Conservation (phyloP, 2,113 vertebrate species). For the Dascyllus trimaculatus region DNA sequence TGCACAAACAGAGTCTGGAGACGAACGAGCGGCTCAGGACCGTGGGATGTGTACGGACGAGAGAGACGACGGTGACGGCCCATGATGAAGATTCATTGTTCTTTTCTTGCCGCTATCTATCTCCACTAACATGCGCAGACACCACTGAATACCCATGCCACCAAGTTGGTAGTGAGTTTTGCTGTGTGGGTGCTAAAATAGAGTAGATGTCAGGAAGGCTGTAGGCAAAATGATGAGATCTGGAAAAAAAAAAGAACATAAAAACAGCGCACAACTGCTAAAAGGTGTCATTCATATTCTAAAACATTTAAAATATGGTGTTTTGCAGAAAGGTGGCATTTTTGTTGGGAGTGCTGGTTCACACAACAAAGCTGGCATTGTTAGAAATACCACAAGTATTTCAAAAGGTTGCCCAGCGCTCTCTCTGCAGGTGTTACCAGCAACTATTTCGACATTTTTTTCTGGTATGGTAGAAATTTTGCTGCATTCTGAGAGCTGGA, state of each 20-base stretch:
- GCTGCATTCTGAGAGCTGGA: too few relatives aligned
- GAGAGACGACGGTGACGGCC: slow-evolving; percentile 32
- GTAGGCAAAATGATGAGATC: slow-evolving; percentile 36
- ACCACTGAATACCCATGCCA: slow-evolving; percentile 43
- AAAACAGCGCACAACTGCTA: slow-evolving; percentile 29
- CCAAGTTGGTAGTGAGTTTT: slow-evolving; percentile 41
- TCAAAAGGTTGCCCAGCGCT: too few relatives aligned
- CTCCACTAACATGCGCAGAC: slow-evolving; percentile 55
- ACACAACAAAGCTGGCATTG: slow-evolving; percentile 9
- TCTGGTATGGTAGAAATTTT: too few relatives aligned
- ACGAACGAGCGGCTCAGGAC: slow-evolving; percentile 47
- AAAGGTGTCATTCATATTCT: slow-evolving; percentile 10
- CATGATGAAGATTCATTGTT: slow-evolving; percentile 73
- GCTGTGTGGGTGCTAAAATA: slow-evolving; percentile 45
- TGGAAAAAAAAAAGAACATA: slow-evolving; percentile 14
- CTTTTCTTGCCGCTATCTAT: slow-evolving; percentile 55
- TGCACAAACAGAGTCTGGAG: slow-evolving; percentile 36
- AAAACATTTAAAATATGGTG: slow-evolving; percentile 1
- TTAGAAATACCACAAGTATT: slow-evolving; percentile 4
- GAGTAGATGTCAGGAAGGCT: slow-evolving; percentile 48
- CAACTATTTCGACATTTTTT: too few relatives aligned
- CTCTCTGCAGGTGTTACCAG: too few relatives aligned
- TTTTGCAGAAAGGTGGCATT: background rate
- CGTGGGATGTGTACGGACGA: slow-evolving; percentile 40
- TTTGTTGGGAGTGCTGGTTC: background rate